These are phyloP conservation scores for Magallana angulata DNA, from an alignment of 1,140 invertebrate genomes.

Conservation along the genomic window DNA sequence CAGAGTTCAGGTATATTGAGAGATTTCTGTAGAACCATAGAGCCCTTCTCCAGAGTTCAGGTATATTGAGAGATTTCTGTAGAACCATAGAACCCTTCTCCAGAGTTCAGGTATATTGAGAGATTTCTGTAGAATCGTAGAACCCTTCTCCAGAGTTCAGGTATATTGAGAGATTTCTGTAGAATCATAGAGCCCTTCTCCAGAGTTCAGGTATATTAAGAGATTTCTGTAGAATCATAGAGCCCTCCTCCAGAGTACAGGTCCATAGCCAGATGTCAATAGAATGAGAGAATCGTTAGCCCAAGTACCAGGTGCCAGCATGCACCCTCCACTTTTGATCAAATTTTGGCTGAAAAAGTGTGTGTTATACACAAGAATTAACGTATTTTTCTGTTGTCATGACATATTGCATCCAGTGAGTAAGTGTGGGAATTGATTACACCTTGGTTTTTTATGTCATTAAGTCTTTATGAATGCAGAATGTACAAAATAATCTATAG, in stretches of 20 bases:
- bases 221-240: constrained; percentile 94
- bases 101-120: constrained; percentile 89
- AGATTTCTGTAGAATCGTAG: constrained; percentile 94
- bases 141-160: constrained; percentile 98
- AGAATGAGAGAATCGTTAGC: constrained; percentile 99
- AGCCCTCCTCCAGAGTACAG: constrained; percentile 98
- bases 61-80: constrained; percentile 86
- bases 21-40: constrained; percentile 94
- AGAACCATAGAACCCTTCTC: constrained; percentile 99
- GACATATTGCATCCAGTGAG: constrained; percentile 81
- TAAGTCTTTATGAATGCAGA: too few species aligned
- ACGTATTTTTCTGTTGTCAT: constrained; percentile 96
- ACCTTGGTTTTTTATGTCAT: too few species aligned
- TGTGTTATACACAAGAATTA: too few species aligned
- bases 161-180: constrained; percentile 86
- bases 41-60: constrained; percentile 98
- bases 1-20: constrained; percentile 89
- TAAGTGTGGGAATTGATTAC: too few species aligned
- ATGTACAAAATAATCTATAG: too few species aligned
- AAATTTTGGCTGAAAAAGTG: too few species aligned
- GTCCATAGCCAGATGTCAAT: constrained; percentile 86
- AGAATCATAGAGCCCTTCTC: constrained; percentile 99
- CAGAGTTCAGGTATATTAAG: constrained; percentile 89
- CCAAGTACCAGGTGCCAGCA: background rate
- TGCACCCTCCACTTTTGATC: too few species aligned